A percentile compares a stretch with the other conserved stretches of the same genome.
Conservation (phyloP, 2,113 vertebrate genomes). For the Sinosuthora webbiana region DNA sequence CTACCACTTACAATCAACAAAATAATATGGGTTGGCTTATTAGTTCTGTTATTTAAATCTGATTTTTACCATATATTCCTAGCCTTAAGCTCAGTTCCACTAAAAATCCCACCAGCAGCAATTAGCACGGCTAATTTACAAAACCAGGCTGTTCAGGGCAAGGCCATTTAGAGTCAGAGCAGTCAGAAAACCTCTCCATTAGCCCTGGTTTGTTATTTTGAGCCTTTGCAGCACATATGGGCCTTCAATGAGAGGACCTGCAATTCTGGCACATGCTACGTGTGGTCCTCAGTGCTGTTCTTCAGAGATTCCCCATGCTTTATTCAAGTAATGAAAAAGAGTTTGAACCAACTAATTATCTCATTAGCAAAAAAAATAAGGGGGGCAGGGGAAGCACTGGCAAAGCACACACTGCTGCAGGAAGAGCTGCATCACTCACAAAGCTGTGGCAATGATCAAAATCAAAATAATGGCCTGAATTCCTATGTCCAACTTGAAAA, state of each 20-base stretch:
- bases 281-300: slow-evolving; percentile 5
- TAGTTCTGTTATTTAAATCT: neutral
- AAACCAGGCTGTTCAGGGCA: neutral
- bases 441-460: neutral
- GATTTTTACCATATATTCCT: neutral
- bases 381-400: neutral
- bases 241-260: slow-evolving; percentile 18
- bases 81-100: neutral
- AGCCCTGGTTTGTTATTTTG: neutral
- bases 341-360: slow-evolving; percentile 22
- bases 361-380: neutral
- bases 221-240: slow-evolving; percentile 7
- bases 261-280: slow-evolving; percentile 44
- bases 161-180: neutral
- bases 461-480: neutral
- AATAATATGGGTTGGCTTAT: neutral
- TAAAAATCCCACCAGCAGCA: neutral
- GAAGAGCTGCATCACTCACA: neutral
- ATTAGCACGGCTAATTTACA: neutral
- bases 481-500: neutral
- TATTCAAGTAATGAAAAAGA: neutral
- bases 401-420: neutral
- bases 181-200: neutral
- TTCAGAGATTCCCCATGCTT: slow-evolving; percentile 45
- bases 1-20: neutral